A percentile compares a stretch with the other conserved stretches of the same genome.
phyloP scores from a whole-genome alignment of 1,140 invertebrate genomes.

The Zaprionus gabonicus region DNA sequence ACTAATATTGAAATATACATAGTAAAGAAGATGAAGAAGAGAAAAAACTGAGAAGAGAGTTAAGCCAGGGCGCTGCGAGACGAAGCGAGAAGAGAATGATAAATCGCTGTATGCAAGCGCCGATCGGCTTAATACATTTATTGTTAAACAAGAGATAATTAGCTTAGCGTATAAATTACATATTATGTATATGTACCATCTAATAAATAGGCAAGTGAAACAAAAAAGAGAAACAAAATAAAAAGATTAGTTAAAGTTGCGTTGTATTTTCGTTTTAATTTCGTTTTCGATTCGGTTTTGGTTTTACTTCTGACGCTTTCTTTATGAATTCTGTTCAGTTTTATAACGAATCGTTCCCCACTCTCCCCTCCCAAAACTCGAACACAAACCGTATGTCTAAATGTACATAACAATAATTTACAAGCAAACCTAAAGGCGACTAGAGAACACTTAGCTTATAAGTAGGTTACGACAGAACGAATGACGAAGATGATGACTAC shows the following conservation, averaged over 20 bases:
- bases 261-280: constrained; percentile 43
- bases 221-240: constrained; percentile 64
- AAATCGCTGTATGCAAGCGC: constrained; percentile 29
- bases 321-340: constrained; percentile 5
- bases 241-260: constrained; percentile 76
- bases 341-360: constrained; percentile 20
- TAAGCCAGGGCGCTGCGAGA: constrained; percentile 3
- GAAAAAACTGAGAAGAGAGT: constrained; percentile 16
- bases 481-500: background rate
- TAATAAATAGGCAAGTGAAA: constrained; percentile 71
- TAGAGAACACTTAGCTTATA: constrained; percentile 57
- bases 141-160: constrained; percentile 81
- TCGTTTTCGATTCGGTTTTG: constrained; percentile 14
- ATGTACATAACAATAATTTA: constrained; percentile 82
- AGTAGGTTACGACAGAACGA: constrained; percentile 48
- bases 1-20: constrained; percentile 42
- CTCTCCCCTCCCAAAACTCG: background rate
- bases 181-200: constrained; percentile 79
- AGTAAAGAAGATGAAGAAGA: constrained; percentile 31
- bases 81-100: background rate
- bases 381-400: constrained; percentile 69
- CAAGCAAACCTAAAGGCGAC: constrained; percentile 64
- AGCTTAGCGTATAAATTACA: constrained; percentile 78
- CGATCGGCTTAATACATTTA: constrained; percentile 75
- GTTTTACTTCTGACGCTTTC: background rate